phyloP scores from a whole-genome alignment of 2,113 vertebrate genomes.

The Cyanoderma ruficeps region DNA sequence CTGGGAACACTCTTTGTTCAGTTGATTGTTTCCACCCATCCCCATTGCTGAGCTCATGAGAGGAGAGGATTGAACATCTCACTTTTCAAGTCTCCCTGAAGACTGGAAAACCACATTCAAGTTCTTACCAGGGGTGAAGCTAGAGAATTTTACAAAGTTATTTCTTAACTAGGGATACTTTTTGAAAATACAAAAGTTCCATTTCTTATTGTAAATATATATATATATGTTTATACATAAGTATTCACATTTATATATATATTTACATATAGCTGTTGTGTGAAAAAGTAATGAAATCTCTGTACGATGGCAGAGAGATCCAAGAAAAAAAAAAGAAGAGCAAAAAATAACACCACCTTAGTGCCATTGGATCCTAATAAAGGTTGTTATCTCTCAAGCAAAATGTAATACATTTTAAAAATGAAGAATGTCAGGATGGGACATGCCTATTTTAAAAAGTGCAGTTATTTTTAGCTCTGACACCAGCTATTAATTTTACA shows the following conservation, averaged over 20 bases:
- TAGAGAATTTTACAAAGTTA: background rate
- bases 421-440: background rate
- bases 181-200: background rate
- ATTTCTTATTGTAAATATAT: background rate
- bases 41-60: background rate
- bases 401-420: background rate
- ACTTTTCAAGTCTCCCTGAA: background rate
- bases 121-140: accelerated
- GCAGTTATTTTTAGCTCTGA: slow-evolving; percentile 25
- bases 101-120: background rate
- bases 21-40: background rate
- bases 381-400: background rate
- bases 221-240: background rate
- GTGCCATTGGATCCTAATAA: background rate
- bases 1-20: background rate
- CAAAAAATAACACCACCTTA: background rate
- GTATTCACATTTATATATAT: too few relatives aligned
- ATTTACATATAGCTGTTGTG: background rate
- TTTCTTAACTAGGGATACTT: background rate
- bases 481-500: slow-evolving; percentile 12
- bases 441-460: background rate
- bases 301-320: background rate
- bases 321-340: background rate
- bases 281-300: background rate
- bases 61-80: background rate